Base-by-base conservation (phyloP, 2,797 vertebrate species). In the Acipenser transmontanus region DNA sequence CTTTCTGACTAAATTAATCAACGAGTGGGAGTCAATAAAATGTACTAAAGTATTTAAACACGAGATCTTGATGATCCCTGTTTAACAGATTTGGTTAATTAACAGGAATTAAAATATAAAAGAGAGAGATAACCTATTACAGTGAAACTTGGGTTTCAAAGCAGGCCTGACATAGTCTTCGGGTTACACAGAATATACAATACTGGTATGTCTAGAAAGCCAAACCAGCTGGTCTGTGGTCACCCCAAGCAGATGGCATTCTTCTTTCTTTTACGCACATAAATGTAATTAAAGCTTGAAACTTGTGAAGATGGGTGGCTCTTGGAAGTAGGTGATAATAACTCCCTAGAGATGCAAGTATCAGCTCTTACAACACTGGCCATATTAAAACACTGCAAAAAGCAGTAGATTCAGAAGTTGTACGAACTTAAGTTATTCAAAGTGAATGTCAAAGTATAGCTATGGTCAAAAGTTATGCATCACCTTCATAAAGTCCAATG, bases 261-360 rank as follows among this genome's bases (percentile, higher is more conserved):
- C 52, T n/a, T 3, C 9, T 54, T 54, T 8, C 9, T n/a, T 54
- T 54, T 54, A 9, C 7, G 52, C 52, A 54, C 52, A 9, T 54
- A n/a, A 54, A 54, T 54, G n/a, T 54, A 54, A 54, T 54, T 54
- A 54, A 54, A 9, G 52, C 52, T n/a, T 54, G 52, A 54, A 54
- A n/a, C 52, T n/a, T 54, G 52, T n/a, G 52, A 54, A 54, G 5
- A 54, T n/a, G 52, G 52, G 9, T 54, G 52, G 52, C 52, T 54
- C 52, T 54, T 54, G n/a, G 0, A 54, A 54, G 7, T 9, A 54
- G 52, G n/a, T n/a, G 52, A 34, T 34, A 34, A 54, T 54, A n/a
- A 54, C 9, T 54, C 52, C 7, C 52, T 9, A 9, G 52, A n/a
- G 52, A 54, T 54, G 5, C 52, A 9, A 54, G 7, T 54, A n/a